Percentiles rank a stretch among this genome's conserved stretches.
These are phyloP conservation scores for Argyresthia goedartella DNA, from an alignment of 2,888 invertebrate species.

Conservation along the genomic window DNA sequence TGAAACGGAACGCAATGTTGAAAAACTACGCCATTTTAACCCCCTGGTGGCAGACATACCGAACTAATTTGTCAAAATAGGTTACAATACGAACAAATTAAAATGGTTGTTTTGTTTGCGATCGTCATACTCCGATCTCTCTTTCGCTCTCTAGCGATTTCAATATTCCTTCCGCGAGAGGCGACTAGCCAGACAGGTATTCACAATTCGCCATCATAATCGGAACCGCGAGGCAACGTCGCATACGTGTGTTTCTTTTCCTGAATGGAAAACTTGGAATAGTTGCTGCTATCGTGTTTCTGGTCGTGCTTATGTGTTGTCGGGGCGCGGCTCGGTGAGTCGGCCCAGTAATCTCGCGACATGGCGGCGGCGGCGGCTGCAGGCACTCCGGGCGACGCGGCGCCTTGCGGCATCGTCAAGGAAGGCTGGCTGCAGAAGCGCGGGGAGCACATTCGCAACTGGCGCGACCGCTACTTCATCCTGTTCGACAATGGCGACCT, in stretches of 20 bases:
- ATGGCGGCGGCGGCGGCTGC: constrained; percentile 70
- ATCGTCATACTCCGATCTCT: constrained; percentile 23
- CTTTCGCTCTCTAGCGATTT: constrained; percentile 20
- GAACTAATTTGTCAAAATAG: constrained; percentile 68
- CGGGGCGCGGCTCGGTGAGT: constrained; percentile 27
- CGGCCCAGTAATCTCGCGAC: constrained; percentile 32
- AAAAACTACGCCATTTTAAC: constrained; percentile 32
- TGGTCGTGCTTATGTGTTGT: constrained; percentile 38
- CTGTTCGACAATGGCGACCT: constrained; percentile 94
- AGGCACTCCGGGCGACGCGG: constrained; percentile 15
- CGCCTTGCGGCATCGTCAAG: constrained; percentile 77
- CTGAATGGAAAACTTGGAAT: constrained; percentile 17
- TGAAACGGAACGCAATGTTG: constrained; percentile 29
- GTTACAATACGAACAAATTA: constrained; percentile 36
- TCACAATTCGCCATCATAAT: constrained; percentile 19
- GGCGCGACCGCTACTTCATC: constrained; percentile 97
- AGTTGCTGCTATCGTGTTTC: constrained; percentile 13
- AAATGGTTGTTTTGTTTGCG: constrained; percentile 14
- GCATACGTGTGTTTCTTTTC: constrained; percentile 42
- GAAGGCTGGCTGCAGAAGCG: constrained; percentile 97
- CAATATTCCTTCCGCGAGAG: background rate
- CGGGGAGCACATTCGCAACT: constrained; percentile 98
- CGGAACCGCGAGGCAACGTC: constrained; percentile 55
- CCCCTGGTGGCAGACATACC: constrained; percentile 53
- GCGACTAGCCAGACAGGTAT: constrained; percentile 23